A percentile compares a stretch with the other conserved stretches of the same genome.
Conservation (phyloP, 2,113 vertebrate genomes). For the Ceyx margarethae region DNA sequence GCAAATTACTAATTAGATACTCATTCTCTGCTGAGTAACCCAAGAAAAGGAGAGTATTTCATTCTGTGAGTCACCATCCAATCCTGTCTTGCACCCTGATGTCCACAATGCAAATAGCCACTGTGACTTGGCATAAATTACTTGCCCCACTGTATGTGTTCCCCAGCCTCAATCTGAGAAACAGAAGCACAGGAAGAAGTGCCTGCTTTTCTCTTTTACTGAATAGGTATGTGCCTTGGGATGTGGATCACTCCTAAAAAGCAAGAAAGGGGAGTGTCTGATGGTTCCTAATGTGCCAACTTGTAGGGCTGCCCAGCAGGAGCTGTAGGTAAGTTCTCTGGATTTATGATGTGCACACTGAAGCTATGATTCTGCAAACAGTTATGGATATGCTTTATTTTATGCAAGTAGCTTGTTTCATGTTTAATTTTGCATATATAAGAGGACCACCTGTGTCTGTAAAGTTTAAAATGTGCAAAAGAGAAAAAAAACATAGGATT, state of each 20-base stretch:
- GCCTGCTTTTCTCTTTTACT: neutral
- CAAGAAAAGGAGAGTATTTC: constrained; percentile 4
- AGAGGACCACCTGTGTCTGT: neutral
- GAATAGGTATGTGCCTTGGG: neutral
- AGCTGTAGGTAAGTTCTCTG: neutral
- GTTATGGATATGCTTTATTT: neutral
- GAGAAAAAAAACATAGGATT: neutral
- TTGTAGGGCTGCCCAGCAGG: neutral
- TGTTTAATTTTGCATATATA: neutral
- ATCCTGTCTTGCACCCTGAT: neutral
- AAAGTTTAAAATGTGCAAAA: neutral
- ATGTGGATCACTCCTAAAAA: neutral
- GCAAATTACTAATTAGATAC: constrained; percentile 42
- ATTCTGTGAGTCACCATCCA: constrained; percentile 7
- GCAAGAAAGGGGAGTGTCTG: neutral
- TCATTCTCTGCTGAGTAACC: neutral
- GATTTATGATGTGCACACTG: neutral
- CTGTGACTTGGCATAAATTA: constrained; percentile 9
- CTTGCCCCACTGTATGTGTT: neutral
- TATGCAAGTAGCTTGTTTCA: neutral
- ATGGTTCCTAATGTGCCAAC: neutral
- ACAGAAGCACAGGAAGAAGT: neutral
- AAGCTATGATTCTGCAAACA: neutral
- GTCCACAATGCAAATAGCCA: neutral
- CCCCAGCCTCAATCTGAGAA: neutral